Conservation (phyloP, 23 tunicate genomes). For the Trididemnum clinides region DNA sequence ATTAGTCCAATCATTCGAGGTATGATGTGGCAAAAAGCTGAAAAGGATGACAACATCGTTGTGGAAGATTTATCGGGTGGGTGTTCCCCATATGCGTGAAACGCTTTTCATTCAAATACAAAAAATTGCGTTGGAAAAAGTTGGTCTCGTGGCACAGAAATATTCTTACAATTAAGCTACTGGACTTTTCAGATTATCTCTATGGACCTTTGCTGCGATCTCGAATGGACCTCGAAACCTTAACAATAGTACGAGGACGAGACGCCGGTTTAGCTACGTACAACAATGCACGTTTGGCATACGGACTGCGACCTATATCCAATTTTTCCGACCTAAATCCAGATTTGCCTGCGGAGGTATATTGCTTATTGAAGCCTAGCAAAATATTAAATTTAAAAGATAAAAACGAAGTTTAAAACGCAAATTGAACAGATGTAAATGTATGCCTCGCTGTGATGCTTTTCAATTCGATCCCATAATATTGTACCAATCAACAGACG, state of each 20-base stretch:
- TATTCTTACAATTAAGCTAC: too few species aligned
- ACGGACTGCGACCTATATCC: constrained; percentile 38
- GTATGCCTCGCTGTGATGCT: too few species aligned
- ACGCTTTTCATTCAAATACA: too few species aligned
- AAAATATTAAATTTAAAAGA: too few species aligned
- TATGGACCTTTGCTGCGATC: constrained; percentile 86
- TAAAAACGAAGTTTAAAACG: too few species aligned
- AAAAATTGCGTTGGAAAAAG: too few species aligned
- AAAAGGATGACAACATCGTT: constrained; percentile 43
- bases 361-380: too few species aligned
- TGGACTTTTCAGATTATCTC: constrained; percentile 73
- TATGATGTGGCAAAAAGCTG: constrained; percentile 73
- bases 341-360: constrained; percentile 42
- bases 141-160: too few species aligned
- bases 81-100: background rate
- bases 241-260: constrained; percentile 87
- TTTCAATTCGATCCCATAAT: too few species aligned
- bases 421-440: too few species aligned
- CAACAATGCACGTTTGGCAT: constrained; percentile 60
- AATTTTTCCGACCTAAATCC: constrained; percentile 61
- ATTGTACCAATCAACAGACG: too few species aligned
- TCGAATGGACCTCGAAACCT: constrained; percentile 75
- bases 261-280: constrained; percentile 83
- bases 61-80: constrained; percentile 81
- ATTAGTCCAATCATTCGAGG: constrained; percentile 67